Evolutionary conservation across 1,140 invertebrate genomes (phyloP), one percentile per base, ranked within the genome.

Genomic region (Saccostrea glomerata): DNA sequence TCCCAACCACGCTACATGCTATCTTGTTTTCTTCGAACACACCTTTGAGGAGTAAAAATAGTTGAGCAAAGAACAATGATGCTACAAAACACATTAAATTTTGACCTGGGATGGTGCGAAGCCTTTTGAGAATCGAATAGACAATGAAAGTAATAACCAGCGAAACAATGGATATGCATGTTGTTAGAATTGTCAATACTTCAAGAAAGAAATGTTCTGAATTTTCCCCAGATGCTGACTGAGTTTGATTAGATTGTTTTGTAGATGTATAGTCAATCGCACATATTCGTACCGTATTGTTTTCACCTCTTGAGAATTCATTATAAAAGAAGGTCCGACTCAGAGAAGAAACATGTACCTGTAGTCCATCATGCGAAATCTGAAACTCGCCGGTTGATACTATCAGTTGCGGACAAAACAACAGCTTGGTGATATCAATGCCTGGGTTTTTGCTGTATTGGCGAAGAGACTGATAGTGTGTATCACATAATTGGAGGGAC

Each of bases 31-130:
- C 58, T 13, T 9, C 15, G 17, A 40, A 36, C 25, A 60, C n/a
- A 2, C 23, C 30, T 11, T 58, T 63, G 2, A 85, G 5, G 7
- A 60, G 55, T 9, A 23, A 63, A 25, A 63, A 85, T n/a, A 85
- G 23, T 36, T 36, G 54, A n/a, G 84, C 55, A 25, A 85, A 40
- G 30, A 85, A 85, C 7, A 85, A 13, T 12, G 56, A n/a, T 60
- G 5, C 25, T 20, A 85, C 30, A n/a, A 85, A 85, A 60, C 15
- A 30, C 84, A 85, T 60, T 15, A 60, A 23, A n/a, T 36, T 58
- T 60, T 85, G 47, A 3, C 84, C 84, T n/a, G 84, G 84, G 12
- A 63, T 85, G 23, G 84, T 30, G 17, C 84, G 84, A 25, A 85
- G 20, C 9, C 25, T 58, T 60, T 36, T 17, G 47, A 85, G 55